phyloP scores from a whole-genome alignment of 2,888 invertebrate genomes.

The Pseudococcus viburni region DNA sequence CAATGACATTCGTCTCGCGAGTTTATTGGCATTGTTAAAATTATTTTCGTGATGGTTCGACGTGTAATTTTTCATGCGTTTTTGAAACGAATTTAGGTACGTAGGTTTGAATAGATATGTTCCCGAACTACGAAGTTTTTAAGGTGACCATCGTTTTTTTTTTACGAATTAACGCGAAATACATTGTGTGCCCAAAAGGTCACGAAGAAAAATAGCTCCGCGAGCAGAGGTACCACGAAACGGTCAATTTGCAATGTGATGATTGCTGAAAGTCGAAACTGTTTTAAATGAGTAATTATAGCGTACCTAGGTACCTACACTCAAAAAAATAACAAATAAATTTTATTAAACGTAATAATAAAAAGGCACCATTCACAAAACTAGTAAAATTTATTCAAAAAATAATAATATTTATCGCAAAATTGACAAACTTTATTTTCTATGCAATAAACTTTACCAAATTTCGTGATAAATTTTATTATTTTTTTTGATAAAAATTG shows the following conservation, averaged over 20 bases:
- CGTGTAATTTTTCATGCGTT: neutral
- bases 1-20: neutral
- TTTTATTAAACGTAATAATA: too few species aligned
- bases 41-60: neutral
- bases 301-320: too few species aligned
- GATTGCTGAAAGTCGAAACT: neutral
- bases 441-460: too few species aligned
- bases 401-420: too few species aligned
- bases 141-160: neutral
- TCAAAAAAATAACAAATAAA: too few species aligned
- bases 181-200: neutral
- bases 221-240: neutral
- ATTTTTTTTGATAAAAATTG: too few species aligned
- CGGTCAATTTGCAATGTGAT: neutral
- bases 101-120: neutral
- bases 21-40: slow-evolving; percentile 6
- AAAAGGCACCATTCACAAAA: too few species aligned
- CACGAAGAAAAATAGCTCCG: neutral
- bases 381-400: too few species aligned
- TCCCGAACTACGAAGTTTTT: neutral
- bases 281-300: neutral
- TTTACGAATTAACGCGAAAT: neutral
- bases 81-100: neutral
- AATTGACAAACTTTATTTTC: too few species aligned
- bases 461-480: too few species aligned